These are phyloP conservation scores for Drosophila pallidifrons DNA, from an alignment of 1,140 invertebrate genomes.

Conservation along the genomic window DNA sequence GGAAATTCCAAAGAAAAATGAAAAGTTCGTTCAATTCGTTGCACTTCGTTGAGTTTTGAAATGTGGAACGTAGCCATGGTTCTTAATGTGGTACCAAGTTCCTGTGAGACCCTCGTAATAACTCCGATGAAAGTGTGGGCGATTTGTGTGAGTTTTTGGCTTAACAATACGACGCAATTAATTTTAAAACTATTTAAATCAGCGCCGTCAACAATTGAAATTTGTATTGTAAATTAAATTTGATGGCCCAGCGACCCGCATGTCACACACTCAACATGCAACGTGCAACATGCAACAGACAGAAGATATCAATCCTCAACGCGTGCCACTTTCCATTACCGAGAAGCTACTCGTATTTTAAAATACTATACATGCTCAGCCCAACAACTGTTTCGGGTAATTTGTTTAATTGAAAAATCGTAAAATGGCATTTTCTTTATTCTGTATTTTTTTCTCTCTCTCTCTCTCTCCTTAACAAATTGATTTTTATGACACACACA, in stretches of 20 bases:
- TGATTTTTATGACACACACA: slow-evolving; percentile 74
- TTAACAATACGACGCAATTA: slow-evolving; percentile 59
- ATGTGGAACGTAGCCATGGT: not conserved
- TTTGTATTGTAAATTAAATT: slow-evolving; percentile 75
- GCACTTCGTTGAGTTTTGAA: slow-evolving; percentile 66
- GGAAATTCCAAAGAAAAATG: slow-evolving; percentile 72
- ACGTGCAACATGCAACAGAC: not conserved
- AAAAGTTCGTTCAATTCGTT: slow-evolving; percentile 68
- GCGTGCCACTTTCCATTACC: slow-evolving; percentile 61
- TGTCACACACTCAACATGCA: slow-evolving; percentile 23
- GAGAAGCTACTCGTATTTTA: slow-evolving; percentile 48
- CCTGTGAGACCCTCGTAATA: not conserved
- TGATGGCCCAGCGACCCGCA: slow-evolving; percentile 50
- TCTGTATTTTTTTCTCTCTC: slow-evolving; percentile 13
- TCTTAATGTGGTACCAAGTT: not conserved
- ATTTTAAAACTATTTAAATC: slow-evolving; percentile 76
- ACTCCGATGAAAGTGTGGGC: slow-evolving; percentile 40
- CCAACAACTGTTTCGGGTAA: slow-evolving; percentile 63
- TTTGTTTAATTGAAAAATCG: slow-evolving; percentile 83
- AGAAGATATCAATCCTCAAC: slow-evolving; percentile 35
- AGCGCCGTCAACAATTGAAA: slow-evolving; percentile 65
- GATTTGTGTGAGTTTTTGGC: slow-evolving; percentile 40
- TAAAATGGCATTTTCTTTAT: slow-evolving; percentile 64
- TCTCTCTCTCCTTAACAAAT: slow-evolving; percentile 49
- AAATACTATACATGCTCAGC: slow-evolving; percentile 22